Evolutionary conservation across 2,797 vertebrate species (phyloP).

Genomic region (Pachyuromys duprasi): DNA sequence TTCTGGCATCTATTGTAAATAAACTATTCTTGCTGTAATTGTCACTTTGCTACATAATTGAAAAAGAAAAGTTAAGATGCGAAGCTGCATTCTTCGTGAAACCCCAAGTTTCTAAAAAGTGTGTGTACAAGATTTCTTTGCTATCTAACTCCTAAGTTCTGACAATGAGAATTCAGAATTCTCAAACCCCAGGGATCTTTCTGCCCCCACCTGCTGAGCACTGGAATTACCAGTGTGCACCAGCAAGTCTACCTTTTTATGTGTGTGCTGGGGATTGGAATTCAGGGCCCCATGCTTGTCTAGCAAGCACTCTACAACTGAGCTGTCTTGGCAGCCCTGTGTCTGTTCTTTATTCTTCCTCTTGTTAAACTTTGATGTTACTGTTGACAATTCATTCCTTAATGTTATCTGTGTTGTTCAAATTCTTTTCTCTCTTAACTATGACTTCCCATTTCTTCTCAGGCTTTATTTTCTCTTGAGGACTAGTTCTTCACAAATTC

Average conservation of each 20-base stretch:
- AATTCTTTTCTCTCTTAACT: neutral
- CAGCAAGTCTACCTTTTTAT: neutral
- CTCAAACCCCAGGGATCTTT: neutral
- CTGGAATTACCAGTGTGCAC: too few relatives aligned
- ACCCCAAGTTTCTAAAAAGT: constrained; percentile 43
- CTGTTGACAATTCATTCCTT: neutral
- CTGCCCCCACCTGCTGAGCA: too few relatives aligned
- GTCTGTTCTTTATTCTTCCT: neutral
- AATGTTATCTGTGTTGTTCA: neutral
- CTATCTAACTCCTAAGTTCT: neutral
- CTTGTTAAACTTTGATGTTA: neutral
- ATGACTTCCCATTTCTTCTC: neutral
- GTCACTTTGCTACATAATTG: constrained; percentile 32
- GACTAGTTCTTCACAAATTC: neutral
- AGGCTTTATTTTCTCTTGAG: neutral
- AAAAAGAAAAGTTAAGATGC: constrained; percentile 45
- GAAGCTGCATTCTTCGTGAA: neutral
- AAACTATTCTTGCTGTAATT: constrained; percentile 7
- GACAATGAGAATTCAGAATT: neutral
- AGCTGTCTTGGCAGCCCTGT: neutral
- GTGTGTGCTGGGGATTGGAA: neutral
- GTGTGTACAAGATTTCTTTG: neutral
- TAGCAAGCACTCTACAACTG: neutral
- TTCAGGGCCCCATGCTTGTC: neutral
- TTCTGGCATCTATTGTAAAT: constrained; percentile 42